Conservation (phyloP, 2,888 invertebrate species). For the Steinernema scapterisci region DNA sequence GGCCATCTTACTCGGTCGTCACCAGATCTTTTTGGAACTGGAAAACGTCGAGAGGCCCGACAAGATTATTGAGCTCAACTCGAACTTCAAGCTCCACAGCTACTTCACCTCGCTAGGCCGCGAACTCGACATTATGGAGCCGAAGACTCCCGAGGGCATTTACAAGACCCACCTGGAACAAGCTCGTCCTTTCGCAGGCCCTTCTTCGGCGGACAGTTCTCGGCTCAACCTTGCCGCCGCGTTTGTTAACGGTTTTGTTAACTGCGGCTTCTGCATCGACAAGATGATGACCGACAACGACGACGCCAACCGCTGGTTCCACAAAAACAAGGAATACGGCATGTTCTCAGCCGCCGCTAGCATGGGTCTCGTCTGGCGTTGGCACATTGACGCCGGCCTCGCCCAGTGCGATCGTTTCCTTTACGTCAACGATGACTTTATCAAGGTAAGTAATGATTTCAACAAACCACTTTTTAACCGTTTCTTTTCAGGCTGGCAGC, state of each 20-base stretch:
- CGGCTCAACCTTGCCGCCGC: conserved; percentile 94
- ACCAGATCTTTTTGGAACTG: conserved; percentile 81
- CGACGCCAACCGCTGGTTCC: conserved; percentile 86
- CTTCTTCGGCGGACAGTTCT: conserved; percentile 78
- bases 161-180: conserved; percentile 97
- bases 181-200: conserved; percentile 67
- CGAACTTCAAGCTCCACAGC: conserved; percentile 88
- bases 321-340: conserved; percentile 93
- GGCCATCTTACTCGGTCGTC: conserved; percentile 92
- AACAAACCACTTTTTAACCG: not conserved
- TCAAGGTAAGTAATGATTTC: conserved; percentile 74
- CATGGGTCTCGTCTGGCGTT: conserved; percentile 88
- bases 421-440: conserved; percentile 90
- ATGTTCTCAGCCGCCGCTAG: conserved; percentile 93
- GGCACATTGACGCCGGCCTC: conserved; percentile 98
- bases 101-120: conserved; percentile 89
- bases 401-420: conserved; percentile 97
- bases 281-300: conserved; percentile 84
- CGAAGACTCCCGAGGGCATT: conserved; percentile 97
- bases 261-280: conserved; percentile 94
- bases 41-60: conserved; percentile 70
- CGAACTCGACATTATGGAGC: conserved; percentile 98
- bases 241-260: conserved; percentile 98
- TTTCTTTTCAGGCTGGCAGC: conserved; percentile 78
- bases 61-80: conserved; percentile 85